A percentile compares a stretch with the other conserved stretches of the same genome.
Conservation (phyloP, 2,797 vertebrate genomes). For the Vireo griseus region DNA sequence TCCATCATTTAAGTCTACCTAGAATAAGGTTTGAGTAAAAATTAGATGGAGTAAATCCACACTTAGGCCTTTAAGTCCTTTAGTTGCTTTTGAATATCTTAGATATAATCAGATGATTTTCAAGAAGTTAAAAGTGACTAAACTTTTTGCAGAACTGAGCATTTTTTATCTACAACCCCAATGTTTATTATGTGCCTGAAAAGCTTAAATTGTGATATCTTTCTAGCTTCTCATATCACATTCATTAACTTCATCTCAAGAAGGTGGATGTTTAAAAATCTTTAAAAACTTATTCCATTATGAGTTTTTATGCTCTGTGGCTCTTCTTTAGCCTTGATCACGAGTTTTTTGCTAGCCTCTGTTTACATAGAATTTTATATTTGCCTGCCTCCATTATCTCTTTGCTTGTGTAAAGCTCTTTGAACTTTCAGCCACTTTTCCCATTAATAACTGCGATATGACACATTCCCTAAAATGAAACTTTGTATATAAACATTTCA, state of each 20-base stretch:
- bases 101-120: not conserved
- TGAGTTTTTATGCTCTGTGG: not conserved
- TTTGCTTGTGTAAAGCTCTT: conserved; percentile 27
- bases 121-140: not conserved
- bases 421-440: conserved; percentile 29
- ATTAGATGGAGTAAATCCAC: not conserved
- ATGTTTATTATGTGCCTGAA: not conserved
- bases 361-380: conserved; percentile 3
- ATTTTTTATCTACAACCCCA: not conserved
- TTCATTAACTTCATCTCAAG: not conserved
- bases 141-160: not conserved
- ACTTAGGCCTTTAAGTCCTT: not conserved
- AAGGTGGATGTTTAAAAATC: not conserved
- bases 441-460: conserved; percentile 17
- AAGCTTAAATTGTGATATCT: not conserved
- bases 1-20: not conserved
- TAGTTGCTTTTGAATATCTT: not conserved
- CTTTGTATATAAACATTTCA: conserved; percentile 30
- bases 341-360: not conserved
- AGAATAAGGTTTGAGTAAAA: not conserved
- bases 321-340: not conserved
- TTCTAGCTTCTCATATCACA: not conserved
- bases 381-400: conserved; percentile 22
- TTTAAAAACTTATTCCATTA: not conserved
- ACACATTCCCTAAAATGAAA: conserved; percentile 27